Percentiles rank a stretch among this genome's conserved stretches.
Evolutionary conservation across 2,113 vertebrate genomes (phyloP).

Genomic region (Anser cygnoides): DNA sequence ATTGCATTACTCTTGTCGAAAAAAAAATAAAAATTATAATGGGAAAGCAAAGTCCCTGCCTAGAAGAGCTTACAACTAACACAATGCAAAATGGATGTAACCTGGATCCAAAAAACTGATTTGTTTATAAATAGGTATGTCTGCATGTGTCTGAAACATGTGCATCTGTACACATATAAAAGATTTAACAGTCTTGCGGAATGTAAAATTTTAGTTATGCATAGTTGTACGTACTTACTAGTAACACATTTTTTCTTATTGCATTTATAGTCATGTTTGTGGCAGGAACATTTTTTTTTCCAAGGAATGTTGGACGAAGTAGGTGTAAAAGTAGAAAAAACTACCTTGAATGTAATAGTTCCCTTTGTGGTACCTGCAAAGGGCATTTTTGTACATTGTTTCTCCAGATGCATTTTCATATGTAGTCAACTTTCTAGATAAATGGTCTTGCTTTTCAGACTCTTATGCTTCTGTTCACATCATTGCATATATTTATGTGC

Average conservation of each 20-base stretch:
- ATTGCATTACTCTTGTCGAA: neutral
- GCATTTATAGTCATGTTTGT: neutral
- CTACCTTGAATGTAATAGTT: neutral
- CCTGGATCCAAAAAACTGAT: neutral
- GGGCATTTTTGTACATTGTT: fast-evolving
- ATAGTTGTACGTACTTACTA: neutral
- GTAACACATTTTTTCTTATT: fast-evolving
- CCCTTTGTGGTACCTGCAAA: neutral
- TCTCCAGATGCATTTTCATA: neutral
- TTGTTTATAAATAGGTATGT: fast-evolving
- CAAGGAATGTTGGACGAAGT: neutral
- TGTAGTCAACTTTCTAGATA: neutral
- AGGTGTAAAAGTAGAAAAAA: neutral
- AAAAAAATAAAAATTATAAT: neutral
- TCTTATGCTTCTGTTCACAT: neutral
- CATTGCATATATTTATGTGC: neutral
- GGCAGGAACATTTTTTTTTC: neutral
- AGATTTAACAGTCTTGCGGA: neutral
- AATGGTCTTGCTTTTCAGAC: neutral
- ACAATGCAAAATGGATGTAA: neutral
- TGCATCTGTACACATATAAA: neutral
- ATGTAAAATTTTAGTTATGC: neutral
- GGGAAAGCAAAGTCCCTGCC: neutral
- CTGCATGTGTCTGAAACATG: neutral
- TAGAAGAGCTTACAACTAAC: neutral